These are phyloP conservation scores for Cepaea hortensis DNA, from an alignment of 2,888 invertebrate genomes.

Conservation along the genomic window DNA sequence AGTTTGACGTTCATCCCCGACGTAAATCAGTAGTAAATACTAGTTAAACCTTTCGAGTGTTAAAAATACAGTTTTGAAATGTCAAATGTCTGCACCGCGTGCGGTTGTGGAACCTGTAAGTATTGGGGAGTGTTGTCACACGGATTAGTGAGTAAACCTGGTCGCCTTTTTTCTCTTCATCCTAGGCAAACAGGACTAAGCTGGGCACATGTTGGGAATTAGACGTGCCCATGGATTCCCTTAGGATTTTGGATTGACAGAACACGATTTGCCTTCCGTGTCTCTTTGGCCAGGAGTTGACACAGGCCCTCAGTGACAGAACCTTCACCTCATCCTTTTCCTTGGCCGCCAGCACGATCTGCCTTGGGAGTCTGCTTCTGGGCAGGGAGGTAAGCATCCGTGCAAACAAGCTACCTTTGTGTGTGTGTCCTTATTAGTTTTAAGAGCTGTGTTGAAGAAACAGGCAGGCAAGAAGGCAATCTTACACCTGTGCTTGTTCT, in stretches of 20 bases:
- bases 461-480: no score
- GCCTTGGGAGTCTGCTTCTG: neutral
- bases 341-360: conserved; percentile 6
- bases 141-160: conserved; percentile 19
- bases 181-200: conserved; percentile 18
- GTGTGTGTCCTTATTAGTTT: neutral
- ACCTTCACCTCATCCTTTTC: neutral
- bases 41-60: neutral
- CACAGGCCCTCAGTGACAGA: neutral
- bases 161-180: neutral
- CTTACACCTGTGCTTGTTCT: no score
- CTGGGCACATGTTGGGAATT: conserved; percentile 28
- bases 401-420: neutral
- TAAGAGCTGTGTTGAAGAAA: no score
- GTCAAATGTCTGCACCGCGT: conserved; percentile 4
- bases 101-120: neutral
- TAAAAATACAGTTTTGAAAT: conserved; percentile 19
- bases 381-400: conserved; percentile 14
- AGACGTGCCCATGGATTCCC: conserved; percentile 1
- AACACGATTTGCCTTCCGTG: neutral
- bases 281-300: conserved; percentile 1
- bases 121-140: conserved; percentile 26
- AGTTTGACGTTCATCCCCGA: neutral
- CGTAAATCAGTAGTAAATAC: neutral
- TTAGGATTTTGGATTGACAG: neutral